phyloP scores from a whole-genome alignment of 2,113 vertebrate species.

The Alectura lathami region DNA sequence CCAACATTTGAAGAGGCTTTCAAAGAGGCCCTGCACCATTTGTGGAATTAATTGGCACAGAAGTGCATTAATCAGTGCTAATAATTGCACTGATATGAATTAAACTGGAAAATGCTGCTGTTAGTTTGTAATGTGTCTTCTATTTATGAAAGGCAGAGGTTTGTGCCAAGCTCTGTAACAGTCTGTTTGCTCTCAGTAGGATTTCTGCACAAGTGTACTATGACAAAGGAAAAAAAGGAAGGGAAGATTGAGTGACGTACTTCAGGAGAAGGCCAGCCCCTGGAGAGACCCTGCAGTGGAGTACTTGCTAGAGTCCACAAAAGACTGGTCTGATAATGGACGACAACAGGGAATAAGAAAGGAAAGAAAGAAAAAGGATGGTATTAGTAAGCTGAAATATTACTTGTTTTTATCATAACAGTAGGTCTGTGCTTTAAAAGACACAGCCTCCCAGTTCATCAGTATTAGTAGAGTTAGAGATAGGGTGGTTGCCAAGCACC shows the following conservation, averaged over 20 bases:
- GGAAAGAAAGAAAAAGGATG: conserved; percentile 76
- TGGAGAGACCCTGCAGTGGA: conserved; percentile 89
- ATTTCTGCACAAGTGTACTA: conserved; percentile 63
- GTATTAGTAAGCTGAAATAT: conserved; percentile 69
- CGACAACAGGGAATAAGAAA: conserved; percentile 73
- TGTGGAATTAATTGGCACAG: conserved; percentile 32
- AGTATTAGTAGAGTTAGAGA: conserved; percentile 23
- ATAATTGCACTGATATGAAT: neutral
- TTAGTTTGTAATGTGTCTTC: conserved; percentile 22
- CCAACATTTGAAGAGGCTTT: conserved; percentile 28
- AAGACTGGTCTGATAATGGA: conserved; percentile 89
- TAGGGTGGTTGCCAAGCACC: neutral
- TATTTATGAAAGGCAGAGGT: conserved; percentile 16
- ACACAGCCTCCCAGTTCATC: conserved; percentile 44
- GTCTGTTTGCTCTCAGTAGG: conserved; percentile 52
- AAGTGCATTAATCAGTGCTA: conserved; percentile 13
- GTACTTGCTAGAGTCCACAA: conserved; percentile 94
- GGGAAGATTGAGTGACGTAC: conserved; percentile 83
- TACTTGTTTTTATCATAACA: conserved; percentile 63
- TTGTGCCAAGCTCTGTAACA: conserved; percentile 23
- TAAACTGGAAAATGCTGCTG: conserved; percentile 36
- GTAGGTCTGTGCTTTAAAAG: conserved; percentile 25
- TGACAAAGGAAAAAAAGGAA: conserved; percentile 72
- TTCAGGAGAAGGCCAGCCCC: conserved; percentile 94
- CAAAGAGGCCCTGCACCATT: neutral